phyloP scores from a whole-genome alignment of 1,140 invertebrate genomes.

The Heliconius hewitsoni region DNA sequence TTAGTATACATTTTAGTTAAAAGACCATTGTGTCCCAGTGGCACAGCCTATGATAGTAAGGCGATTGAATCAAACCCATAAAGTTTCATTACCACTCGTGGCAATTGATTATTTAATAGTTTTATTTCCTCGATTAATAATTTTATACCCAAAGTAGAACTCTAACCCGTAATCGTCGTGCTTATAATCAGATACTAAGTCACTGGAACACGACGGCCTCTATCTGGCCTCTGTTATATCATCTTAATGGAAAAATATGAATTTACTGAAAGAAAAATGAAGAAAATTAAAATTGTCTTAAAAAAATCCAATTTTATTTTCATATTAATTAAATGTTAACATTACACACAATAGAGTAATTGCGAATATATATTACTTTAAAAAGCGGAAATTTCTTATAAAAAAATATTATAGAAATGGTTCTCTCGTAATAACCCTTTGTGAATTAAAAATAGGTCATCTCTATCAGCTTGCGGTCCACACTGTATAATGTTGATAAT shows the following conservation, averaged over 20 bases:
- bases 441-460: constrained; percentile 27
- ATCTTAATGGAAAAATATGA: no score
- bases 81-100: no score
- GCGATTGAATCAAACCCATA: no score
- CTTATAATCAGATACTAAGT: no score
- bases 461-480: constrained; percentile 19
- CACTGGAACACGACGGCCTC: no score
- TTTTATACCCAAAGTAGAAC: no score
- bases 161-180: no score
- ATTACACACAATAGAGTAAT: not conserved
- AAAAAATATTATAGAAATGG: constrained; percentile 14
- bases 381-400: constrained; percentile 14
- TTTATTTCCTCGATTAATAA: no score
- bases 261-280: not conserved
- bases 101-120: no score
- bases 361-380: constrained; percentile 7
- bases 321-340: not conserved
- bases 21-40: no score
- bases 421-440: constrained; percentile 18
- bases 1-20: not conserved
- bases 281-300: not conserved
- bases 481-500: constrained; percentile 12
- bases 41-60: no score
- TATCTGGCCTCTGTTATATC: no score
- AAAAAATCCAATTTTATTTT: not conserved